Percentiles rank a stretch among this genome's conserved stretches.
phyloP scores from a whole-genome alignment of 2,113 vertebrate species.

The Callocephalon fimbriatum region DNA sequence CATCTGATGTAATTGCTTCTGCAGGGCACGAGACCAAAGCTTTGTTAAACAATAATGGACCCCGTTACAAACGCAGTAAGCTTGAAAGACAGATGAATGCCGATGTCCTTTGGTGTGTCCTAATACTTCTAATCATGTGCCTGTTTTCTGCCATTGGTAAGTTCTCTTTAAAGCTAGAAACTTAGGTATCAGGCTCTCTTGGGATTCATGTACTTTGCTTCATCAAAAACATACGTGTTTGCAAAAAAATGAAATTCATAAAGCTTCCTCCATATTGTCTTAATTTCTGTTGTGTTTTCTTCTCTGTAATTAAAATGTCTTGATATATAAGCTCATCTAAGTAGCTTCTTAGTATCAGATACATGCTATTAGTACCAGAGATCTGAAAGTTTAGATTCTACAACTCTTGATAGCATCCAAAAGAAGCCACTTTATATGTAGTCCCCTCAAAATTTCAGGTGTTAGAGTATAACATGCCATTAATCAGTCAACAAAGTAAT shows the following conservation, averaged over 20 bases:
- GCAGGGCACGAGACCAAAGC: constrained; percentile 98
- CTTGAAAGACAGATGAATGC: constrained; percentile 97
- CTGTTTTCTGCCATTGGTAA: constrained; percentile 92
- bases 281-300: not conserved
- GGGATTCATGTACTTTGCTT: not conserved
- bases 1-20: not conserved
- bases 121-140: constrained; percentile 94
- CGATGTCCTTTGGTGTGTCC: constrained; percentile 95
- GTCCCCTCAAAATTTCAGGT: not conserved
- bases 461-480: not conserved
- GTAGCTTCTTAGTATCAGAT: not conserved
- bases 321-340: not conserved
- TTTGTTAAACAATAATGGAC: constrained; percentile 96
- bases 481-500: not conserved
- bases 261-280: not conserved
- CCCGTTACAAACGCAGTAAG: constrained; percentile 96
- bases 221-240: not conserved
- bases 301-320: constrained; percentile 1
- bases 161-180: constrained; percentile 50
- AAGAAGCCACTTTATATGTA: not conserved
- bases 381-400: not conserved
- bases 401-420: not conserved
- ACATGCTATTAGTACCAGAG: not conserved
- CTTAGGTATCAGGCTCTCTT: not conserved
- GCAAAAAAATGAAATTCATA: not conserved